phyloP scores from a whole-genome alignment of 2,797 vertebrate genomes.

The Neopelma chrysocephalum region DNA sequence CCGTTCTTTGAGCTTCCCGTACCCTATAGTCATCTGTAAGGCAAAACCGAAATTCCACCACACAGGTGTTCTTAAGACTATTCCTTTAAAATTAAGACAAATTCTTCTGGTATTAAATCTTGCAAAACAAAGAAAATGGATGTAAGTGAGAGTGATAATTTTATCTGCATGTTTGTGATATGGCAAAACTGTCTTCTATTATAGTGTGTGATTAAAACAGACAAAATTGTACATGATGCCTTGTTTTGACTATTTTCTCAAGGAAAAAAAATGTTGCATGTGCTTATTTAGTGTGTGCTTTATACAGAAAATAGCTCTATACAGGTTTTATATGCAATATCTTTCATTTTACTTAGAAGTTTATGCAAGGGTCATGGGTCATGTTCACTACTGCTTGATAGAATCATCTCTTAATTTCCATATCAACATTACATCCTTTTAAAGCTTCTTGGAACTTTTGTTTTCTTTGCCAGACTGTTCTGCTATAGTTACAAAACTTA shows the following conservation, averaged over 20 bases:
- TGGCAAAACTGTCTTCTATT: background rate
- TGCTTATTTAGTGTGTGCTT: background rate
- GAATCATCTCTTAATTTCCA: background rate
- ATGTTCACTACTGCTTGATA: background rate
- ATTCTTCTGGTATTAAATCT: background rate
- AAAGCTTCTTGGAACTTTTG: background rate
- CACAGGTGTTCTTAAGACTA: background rate
- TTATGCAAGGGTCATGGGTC: background rate
- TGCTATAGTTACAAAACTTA: background rate
- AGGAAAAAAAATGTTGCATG: background rate
- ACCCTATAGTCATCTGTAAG: slow-evolving; percentile 82
- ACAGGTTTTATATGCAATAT: background rate
- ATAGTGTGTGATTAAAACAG: background rate
- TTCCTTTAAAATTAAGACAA: slow-evolving; percentile 1
- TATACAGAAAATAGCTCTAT: background rate
- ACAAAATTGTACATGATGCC: background rate
- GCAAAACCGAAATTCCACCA: slow-evolving; percentile 26
- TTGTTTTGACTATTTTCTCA: background rate
- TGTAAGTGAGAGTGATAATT: background rate
- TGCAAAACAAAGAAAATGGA: background rate
- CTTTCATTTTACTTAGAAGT: background rate
- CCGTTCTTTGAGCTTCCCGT: slow-evolving; percentile 76
- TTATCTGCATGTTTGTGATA: background rate
- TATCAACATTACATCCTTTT: background rate
- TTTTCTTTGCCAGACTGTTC: background rate